Conservation (phyloP, 1,140 invertebrate species). For the Drosophila nigrodunni region DNA sequence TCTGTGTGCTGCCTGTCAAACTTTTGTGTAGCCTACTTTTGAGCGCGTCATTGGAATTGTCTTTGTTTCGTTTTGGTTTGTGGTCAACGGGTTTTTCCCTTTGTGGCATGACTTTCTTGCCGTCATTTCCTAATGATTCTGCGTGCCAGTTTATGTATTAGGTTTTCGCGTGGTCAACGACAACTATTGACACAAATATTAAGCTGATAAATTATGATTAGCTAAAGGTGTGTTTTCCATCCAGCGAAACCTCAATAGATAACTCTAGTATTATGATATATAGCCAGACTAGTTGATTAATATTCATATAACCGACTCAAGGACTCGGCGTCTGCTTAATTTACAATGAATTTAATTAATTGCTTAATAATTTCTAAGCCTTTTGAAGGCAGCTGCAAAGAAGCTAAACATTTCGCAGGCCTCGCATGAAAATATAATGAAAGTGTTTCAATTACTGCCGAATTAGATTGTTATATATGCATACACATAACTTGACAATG, state of each 20-base stretch:
- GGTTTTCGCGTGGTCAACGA: conserved; percentile 60
- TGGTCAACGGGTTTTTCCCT: conserved; percentile 9
- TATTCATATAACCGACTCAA: conserved; percentile 9
- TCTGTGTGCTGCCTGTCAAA: conserved; percentile 17
- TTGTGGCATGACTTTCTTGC: background rate
- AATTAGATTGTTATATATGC: background rate
- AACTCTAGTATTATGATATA: conserved; percentile 4
- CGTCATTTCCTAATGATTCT: conserved; percentile 39
- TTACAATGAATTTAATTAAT: conserved; percentile 16
- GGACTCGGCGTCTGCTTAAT: background rate
- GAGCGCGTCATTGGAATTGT: conserved; percentile 27
- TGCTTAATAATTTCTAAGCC: conserved; percentile 7
- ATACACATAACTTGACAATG: background rate
- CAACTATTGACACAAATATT: conserved; percentile 49
- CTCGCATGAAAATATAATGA: conserved; percentile 1
- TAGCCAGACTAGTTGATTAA: conserved; percentile 17
- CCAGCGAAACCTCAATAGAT: conserved; percentile 18
- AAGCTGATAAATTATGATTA: conserved; percentile 5
- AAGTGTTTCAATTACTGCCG: conserved; percentile 7
- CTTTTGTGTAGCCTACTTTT: conserved; percentile 48
- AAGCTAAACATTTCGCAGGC: conserved; percentile 16
- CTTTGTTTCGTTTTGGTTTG: conserved; percentile 8
- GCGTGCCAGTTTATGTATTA: conserved; percentile 56
- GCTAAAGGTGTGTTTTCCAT: conserved; percentile 26
- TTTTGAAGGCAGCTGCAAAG: conserved; percentile 15